Evolutionary conservation across 2,888 invertebrate genomes (phyloP).

Genomic region (Hoplodrina ambigua): DNA sequence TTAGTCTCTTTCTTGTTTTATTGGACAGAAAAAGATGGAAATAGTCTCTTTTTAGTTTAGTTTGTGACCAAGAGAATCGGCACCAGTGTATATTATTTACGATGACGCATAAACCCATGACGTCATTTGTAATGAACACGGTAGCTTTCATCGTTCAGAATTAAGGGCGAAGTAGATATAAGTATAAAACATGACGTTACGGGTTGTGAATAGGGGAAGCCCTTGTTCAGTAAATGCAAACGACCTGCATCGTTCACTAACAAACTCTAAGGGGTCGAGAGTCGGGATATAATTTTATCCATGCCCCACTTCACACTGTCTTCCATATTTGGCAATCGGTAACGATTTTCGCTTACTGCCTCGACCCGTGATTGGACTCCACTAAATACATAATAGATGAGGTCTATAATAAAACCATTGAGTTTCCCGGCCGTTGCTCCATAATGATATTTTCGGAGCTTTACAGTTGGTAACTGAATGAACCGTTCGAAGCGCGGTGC

Average conservation of each 20-base stretch:
- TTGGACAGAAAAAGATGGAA: too few relatives aligned
- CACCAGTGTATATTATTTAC: constrained; percentile 62
- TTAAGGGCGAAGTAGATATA: constrained; percentile 45
- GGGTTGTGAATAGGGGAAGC: constrained; percentile 40
- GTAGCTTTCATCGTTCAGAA: constrained; percentile 48
- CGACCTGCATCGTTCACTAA: constrained; percentile 44
- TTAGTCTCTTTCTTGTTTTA: too few relatives aligned
- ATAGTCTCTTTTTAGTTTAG: too few relatives aligned
- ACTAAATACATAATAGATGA: constrained; percentile 86
- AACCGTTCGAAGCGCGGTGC: constrained; percentile 60
- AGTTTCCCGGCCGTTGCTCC: constrained; percentile 80
- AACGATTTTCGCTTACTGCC: constrained; percentile 85
- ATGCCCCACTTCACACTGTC: constrained; percentile 60
- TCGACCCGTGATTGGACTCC: constrained; percentile 77
- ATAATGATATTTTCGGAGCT: constrained; percentile 81
- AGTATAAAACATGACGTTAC: constrained; percentile 41
- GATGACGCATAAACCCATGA: constrained; percentile 60
- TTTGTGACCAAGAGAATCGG: too few relatives aligned
- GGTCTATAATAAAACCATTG: constrained; percentile 85
- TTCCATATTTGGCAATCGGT: constrained; percentile 74
- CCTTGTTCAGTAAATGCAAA: constrained; percentile 46
- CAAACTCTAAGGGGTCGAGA: constrained; percentile 23
- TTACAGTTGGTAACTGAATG: constrained; percentile 74
- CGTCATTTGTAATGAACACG: constrained; percentile 56
- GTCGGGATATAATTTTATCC: constrained; percentile 41